These are phyloP conservation scores for Cyaniris semiargus DNA, from an alignment of 2,888 invertebrate species.

Conservation along the genomic window DNA sequence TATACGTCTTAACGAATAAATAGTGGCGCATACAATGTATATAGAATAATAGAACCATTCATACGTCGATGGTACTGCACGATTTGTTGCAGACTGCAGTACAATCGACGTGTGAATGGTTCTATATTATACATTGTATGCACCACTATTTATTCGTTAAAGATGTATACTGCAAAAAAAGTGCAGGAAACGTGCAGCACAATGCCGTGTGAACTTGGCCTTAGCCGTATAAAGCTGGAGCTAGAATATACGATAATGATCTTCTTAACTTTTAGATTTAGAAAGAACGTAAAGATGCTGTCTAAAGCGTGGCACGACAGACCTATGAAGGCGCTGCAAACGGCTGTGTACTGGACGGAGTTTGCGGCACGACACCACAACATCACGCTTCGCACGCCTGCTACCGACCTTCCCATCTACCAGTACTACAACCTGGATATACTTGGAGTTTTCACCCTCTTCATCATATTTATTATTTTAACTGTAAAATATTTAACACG, in stretches of 20 bases:
- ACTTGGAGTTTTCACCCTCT: neutral
- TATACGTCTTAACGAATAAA: too few relatives aligned
- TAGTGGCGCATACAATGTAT: too few relatives aligned
- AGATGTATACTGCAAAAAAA: too few relatives aligned
- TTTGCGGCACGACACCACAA: slow-evolving; percentile 79
- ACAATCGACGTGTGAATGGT: too few relatives aligned
- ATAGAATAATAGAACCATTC: too few relatives aligned
- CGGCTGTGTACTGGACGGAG: slow-evolving; percentile 84
- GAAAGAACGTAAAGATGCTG: slow-evolving; percentile 66
- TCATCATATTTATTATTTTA: neutral
- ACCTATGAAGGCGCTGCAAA: slow-evolving; percentile 79
- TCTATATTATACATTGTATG: too few relatives aligned
- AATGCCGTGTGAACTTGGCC: too few relatives aligned
- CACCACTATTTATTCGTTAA: too few relatives aligned
- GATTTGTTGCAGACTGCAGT: too few relatives aligned
- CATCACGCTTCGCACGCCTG: slow-evolving; percentile 68
- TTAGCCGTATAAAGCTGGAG: neutral
- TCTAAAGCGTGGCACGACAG: slow-evolving; percentile 81
- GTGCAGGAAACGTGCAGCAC: too few relatives aligned
- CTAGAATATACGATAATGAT: neutral
- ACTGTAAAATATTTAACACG: neutral
- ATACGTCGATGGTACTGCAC: too few relatives aligned
- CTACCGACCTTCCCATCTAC: slow-evolving; percentile 78
- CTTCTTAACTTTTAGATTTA: slow-evolving; percentile 56
- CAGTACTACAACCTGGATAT: slow-evolving; percentile 70